Evolutionary conservation across 2,888 invertebrate species (phyloP).

Genomic region (Alviniconcha strummeri): DNA sequence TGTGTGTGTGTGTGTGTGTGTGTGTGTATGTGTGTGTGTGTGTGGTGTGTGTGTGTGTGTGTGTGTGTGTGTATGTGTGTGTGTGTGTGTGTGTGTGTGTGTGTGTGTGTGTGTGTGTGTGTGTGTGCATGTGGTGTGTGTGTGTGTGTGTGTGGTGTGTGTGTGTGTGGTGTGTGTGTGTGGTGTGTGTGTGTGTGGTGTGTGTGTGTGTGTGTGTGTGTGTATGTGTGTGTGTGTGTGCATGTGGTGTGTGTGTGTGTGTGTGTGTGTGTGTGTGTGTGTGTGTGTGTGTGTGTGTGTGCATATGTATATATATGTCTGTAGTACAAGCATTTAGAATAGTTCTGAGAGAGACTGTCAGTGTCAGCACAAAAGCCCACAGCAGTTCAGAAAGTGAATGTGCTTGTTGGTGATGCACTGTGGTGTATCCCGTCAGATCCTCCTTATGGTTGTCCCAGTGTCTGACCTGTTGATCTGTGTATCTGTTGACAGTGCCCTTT

Average conservation of each 20-base stretch:
- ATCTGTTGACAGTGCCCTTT: slow-evolving; percentile 64
- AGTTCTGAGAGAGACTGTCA: too few relatives aligned
- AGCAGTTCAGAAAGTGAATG: too few relatives aligned
- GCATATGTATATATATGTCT: neutral
- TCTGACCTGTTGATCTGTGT: neutral
- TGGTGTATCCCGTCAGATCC: too few relatives aligned
- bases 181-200: too few relatives aligned
- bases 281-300: neutral
- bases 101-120: neutral
- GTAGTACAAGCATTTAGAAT: neutral
- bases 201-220: neutral
- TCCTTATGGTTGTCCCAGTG: too few relatives aligned
- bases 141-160: neutral
- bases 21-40: neutral
- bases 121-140: neutral
- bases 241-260: neutral
- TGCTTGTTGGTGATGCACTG: too few relatives aligned
- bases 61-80: slow-evolving; percentile 7
- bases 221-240: neutral
- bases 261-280: neutral
- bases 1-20: neutral
- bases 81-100: neutral
- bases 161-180: too few relatives aligned
- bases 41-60: neutral
- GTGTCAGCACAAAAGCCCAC: too few relatives aligned